Percentiles rank a stretch among this genome's conserved stretches.
These are phyloP conservation scores for Conops quadrifasciatus DNA, from an alignment of 2,888 invertebrate genomes.

Conservation along the genomic window DNA sequence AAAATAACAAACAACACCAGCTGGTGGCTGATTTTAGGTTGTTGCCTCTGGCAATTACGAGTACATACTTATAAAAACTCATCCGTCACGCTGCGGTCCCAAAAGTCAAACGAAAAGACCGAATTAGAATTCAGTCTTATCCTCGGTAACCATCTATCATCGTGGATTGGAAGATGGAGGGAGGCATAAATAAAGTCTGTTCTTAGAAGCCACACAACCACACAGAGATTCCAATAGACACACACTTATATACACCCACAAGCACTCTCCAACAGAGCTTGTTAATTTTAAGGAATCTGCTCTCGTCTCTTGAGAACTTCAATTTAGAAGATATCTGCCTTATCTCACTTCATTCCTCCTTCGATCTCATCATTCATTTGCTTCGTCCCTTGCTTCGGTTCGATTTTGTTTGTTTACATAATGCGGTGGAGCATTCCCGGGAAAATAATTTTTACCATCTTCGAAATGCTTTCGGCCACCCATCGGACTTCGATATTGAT, in stretches of 20 bases:
- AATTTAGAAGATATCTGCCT: background rate
- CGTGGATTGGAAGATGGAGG: background rate
- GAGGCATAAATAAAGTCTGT: background rate
- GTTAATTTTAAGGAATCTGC: constrained; percentile 13
- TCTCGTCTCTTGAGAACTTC: constrained; percentile 4
- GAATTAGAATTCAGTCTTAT: constrained; percentile 22
- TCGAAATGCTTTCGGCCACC: constrained; percentile 7
- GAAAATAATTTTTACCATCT: no score
- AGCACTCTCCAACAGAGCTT: constrained; percentile 3
- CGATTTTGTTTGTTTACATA: constrained; percentile 4
- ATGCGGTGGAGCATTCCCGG: no score
- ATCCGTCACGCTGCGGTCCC: constrained; percentile 20
- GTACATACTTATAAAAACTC: no score
- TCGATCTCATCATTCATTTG: background rate
- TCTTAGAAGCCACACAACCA: background rate
- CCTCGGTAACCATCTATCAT: background rate
- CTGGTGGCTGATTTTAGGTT: no score
- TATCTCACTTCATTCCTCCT: background rate
- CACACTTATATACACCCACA: background rate
- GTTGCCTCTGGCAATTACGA: no score
- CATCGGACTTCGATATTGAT: background rate
- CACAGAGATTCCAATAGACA: no score
- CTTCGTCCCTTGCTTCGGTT: background rate
- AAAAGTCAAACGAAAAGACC: constrained; percentile 29
- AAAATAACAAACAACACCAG: background rate